A percentile compares a stretch with the other conserved stretches of the same genome.
Evolutionary conservation across 2,113 vertebrate genomes (phyloP).

Genomic region (Collichthys lucidus): DNA sequence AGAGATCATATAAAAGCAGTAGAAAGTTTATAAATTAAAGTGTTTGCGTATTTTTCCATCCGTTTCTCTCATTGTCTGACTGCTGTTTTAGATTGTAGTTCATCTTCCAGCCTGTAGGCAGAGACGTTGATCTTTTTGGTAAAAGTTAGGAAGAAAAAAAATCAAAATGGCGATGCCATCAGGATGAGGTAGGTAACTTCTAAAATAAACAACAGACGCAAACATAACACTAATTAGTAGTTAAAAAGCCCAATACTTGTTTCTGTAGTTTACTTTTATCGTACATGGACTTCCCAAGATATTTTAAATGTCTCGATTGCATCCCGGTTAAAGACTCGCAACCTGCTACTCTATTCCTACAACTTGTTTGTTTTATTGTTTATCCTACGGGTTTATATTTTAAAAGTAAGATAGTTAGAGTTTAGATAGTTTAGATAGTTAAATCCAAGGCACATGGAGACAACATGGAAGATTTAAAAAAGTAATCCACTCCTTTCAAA

Average conservation of each 20-base stretch:
- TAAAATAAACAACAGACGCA: not conserved
- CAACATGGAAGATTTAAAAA: no score
- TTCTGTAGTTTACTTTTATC: not conserved
- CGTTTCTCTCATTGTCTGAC: not conserved
- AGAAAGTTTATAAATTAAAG: no score
- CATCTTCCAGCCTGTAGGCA: conserved; percentile 54
- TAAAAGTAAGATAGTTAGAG: no score
- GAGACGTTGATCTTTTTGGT: conserved; percentile 4
- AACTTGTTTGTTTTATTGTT: no score
- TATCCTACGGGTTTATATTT: no score
- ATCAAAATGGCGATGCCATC: conserved; percentile 71
- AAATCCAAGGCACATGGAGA: no score
- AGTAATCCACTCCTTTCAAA: no score
- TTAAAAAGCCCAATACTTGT: not conserved
- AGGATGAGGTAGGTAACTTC: conserved; percentile 58
- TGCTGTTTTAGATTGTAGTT: not conserved
- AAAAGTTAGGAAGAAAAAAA: not conserved
- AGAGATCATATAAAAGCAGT: no score
- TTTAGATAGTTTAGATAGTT: no score
- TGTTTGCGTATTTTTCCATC: no score
- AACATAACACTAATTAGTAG: conserved; percentile 1
- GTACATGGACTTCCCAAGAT: not conserved
- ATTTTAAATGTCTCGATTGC: not conserved
- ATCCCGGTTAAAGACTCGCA: no score
- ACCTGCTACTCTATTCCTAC: no score